Conservation (phyloP, 2,888 invertebrate genomes). For the Andrena flavipes region DNA sequence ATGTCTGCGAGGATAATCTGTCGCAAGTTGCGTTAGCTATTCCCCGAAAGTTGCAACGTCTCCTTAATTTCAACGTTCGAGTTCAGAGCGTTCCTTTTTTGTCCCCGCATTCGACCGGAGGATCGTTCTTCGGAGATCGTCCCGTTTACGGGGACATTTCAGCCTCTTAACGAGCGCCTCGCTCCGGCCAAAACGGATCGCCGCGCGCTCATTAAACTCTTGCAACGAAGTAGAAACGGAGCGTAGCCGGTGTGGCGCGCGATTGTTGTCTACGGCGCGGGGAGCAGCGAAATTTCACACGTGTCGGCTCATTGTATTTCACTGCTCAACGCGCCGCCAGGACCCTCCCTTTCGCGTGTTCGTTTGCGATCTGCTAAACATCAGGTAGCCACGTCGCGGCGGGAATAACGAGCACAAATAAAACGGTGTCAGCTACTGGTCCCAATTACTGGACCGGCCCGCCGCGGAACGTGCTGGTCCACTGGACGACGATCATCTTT, state of each 20-base stretch:
- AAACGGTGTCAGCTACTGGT: conserved; percentile 74
- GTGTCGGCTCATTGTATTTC: conserved; percentile 69
- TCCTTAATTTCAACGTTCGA: conserved; percentile 23
- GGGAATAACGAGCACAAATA: conserved; percentile 63
- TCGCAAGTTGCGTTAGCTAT: background rate
- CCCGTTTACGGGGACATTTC: conserved; percentile 49
- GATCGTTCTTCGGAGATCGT: conserved; percentile 38
- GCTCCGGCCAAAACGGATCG: conserved; percentile 20
- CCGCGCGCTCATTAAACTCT: conserved; percentile 52
- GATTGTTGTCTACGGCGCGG: conserved; percentile 50
- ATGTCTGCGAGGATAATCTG: background rate
- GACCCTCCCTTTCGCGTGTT: conserved; percentile 1
- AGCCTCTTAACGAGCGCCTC: conserved; percentile 50
- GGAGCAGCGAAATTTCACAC: conserved; percentile 63
- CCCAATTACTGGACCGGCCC: conserved; percentile 68
- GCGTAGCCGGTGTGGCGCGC: conserved; percentile 9
- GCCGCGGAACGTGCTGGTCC: conserved; percentile 55
- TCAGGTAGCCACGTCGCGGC: conserved; percentile 60
- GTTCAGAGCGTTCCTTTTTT: background rate
- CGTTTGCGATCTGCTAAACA: conserved; percentile 67
- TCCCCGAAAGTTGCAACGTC: conserved; percentile 6
- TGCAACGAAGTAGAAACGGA: conserved; percentile 54
- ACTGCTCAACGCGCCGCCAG: conserved; percentile 33
- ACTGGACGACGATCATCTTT: conserved; percentile 60
- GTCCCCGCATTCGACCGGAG: conserved; percentile 3